Evolutionary conservation across 2,797 vertebrate genomes (phyloP), one percentile per base, ranked within the genome.

Genomic region (Phalloptychus januarius): DNA sequence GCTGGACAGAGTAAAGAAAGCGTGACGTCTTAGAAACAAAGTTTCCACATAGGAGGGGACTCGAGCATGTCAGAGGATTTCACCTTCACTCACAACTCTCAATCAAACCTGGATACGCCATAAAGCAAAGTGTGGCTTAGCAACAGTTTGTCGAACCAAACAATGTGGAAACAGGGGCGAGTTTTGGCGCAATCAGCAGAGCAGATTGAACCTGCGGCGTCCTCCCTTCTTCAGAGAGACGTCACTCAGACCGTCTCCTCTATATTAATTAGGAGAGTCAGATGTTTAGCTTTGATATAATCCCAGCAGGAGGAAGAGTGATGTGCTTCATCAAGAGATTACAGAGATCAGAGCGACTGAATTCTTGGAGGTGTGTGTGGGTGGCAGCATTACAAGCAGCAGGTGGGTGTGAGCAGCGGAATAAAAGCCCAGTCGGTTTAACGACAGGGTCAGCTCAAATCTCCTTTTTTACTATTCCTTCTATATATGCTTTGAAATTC

Each of bases 331-430:
- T 81, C 18, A 63, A 63, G 79, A 88, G 79, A 85, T 81, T 77
- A 85, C 71, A 84, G 54, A 81, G 83, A 86, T 83, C 73, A 85
- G 76, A 86, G 65, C 67, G 40, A 44, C 44, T 77, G 81, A 69
- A 77, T 76, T 79, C 80, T 76, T 84, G n/a, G 76, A 74, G 83
- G 70, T 77, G 67, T 74, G 81, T 72, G 81, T 56, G 71, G 45
- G 81, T 4, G 82, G 58, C 11, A 54, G 85, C 15, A 46, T 45
- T 82, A 85, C 76, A 75, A 73, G 73, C 78, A 76, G 79, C 78
- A 83, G 77, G 86, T 90, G 83, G 85, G 84, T 54, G 81, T 79
- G 80, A 54, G 78, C 48, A 10, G 70, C 46, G 77, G 76, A 79
- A 77, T 52, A 77, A n/a, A 67, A 42, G 56, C 42, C 10, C 52